Conservation (phyloP, 2,888 invertebrate genomes). For the Tiliacea aurago region DNA sequence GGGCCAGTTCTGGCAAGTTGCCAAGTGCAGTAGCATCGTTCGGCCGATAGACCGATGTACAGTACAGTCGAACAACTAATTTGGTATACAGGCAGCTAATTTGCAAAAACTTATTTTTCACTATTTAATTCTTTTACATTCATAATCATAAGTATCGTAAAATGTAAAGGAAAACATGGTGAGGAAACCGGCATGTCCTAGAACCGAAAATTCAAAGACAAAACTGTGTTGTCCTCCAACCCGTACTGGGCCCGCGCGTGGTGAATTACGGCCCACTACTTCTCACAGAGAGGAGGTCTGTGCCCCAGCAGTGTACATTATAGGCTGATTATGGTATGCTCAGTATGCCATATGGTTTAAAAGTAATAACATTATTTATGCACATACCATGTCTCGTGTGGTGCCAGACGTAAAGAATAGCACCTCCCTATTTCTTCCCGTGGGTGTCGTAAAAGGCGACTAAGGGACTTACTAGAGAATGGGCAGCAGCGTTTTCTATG, state of each 20-base stretch:
- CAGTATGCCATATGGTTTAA: not conserved
- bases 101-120: not conserved
- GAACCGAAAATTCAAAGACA: not conserved
- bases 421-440: too few relatives aligned
- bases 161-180: not conserved
- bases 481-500: too few relatives aligned
- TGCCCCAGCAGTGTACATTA: not conserved
- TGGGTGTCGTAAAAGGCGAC: too few relatives aligned
- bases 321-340: not conserved
- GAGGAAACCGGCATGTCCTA: not conserved
- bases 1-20: slow-evolving; percentile 38
- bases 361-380: too few relatives aligned
- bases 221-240: not conserved
- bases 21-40: slow-evolving; percentile 49
- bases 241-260: not conserved
- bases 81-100: not conserved
- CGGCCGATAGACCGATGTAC: slow-evolving; percentile 30
- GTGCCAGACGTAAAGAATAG: too few relatives aligned
- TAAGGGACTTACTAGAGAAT: too few relatives aligned
- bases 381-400: too few relatives aligned
- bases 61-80: slow-evolving; percentile 8
- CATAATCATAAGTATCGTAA: too few relatives aligned
- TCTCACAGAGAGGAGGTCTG: not conserved
- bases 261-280: not conserved
- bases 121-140: too few relatives aligned